Conservation (phyloP, 2,113 vertebrate genomes). For the Misgurnus anguillicaudatus region DNA sequence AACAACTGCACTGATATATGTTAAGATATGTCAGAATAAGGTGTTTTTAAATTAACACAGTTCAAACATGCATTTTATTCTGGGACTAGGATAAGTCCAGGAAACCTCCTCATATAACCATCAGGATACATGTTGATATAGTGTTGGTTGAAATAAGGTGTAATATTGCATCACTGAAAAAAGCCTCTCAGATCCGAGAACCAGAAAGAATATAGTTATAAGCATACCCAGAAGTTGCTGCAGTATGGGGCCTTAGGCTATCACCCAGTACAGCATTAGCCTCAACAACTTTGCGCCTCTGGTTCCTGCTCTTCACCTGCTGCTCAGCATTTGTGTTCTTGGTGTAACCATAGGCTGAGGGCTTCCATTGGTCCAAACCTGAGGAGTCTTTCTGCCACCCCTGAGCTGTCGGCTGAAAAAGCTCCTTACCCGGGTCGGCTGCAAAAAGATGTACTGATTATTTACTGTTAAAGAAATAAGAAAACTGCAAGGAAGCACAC, state of each 20-base stretch:
- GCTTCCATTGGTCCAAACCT: slow-evolving; percentile 29
- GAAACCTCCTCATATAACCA: too few species aligned
- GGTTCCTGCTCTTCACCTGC: slow-evolving; percentile 58
- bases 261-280: slow-evolving; percentile 44
- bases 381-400: slow-evolving; percentile 56
- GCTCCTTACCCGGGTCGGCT: slow-evolving; percentile 63
- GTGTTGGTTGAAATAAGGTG: too few species aligned
- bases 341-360: slow-evolving; percentile 46
- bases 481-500: too few species aligned
- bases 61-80: too few species aligned
- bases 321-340: slow-evolving; percentile 65
- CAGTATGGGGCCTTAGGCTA: slow-evolving; percentile 50
- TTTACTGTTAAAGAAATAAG: background rate
- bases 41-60: too few species aligned
- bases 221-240: slow-evolving; percentile 64
- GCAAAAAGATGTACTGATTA: background rate
- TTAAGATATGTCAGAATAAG: too few species aligned
- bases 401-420: slow-evolving; percentile 48
- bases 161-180: too few species aligned
- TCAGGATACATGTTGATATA: too few species aligned
- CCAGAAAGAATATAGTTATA: background rate
- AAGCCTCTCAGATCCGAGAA: too few species aligned
- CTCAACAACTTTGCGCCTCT: slow-evolving; percentile 49
- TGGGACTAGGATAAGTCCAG: too few species aligned
- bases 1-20: too few species aligned